phyloP scores from a whole-genome alignment of 2,888 invertebrate species.

The Macrostomum cliftonense region DNA sequence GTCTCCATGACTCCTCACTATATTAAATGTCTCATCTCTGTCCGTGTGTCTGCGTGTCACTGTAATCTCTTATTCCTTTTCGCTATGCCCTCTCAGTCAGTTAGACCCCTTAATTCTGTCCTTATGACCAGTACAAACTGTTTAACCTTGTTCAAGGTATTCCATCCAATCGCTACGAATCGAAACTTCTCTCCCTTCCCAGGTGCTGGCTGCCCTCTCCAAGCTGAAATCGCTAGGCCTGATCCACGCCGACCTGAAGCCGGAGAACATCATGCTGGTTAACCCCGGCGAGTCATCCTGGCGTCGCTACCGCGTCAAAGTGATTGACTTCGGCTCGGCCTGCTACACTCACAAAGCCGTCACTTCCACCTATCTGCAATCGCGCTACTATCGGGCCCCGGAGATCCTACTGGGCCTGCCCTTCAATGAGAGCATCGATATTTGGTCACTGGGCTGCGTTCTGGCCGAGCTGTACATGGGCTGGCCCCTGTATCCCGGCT shows the following conservation, averaged over 20 bases:
- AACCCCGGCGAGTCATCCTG: constrained; percentile 48
- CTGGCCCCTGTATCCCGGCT: constrained; percentile 98
- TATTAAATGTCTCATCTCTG: no score
- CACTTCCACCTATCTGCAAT: constrained; percentile 96
- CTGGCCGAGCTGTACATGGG: constrained; percentile 95
- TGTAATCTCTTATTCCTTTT: no score
- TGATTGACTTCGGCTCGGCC: constrained; percentile 94
- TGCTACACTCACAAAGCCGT: constrained; percentile 98
- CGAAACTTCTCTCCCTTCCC: no score
- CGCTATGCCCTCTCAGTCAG: no score
- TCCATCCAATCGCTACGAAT: no score
- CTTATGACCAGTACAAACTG: no score
- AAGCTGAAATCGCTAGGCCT: constrained; percentile 89
- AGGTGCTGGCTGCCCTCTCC: constrained; percentile 56
- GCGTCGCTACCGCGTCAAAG: constrained; percentile 69
- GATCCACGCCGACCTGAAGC: constrained; percentile 97
- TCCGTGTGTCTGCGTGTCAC: no score
- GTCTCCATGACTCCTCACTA: no score
- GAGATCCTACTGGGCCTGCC: constrained; percentile 51
- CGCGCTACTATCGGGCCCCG: constrained; percentile 66
- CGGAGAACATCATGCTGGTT: constrained; percentile 99
- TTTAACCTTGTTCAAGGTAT: no score
- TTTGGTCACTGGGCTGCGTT: constrained; percentile 99
- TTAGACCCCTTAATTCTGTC: no score
- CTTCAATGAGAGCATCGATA: constrained; percentile 97